A percentile compares a stretch with the other conserved stretches of the same genome.
These are phyloP conservation scores for Tichodroma muraria DNA, from an alignment of 2,113 vertebrate genomes.

Conservation along the genomic window DNA sequence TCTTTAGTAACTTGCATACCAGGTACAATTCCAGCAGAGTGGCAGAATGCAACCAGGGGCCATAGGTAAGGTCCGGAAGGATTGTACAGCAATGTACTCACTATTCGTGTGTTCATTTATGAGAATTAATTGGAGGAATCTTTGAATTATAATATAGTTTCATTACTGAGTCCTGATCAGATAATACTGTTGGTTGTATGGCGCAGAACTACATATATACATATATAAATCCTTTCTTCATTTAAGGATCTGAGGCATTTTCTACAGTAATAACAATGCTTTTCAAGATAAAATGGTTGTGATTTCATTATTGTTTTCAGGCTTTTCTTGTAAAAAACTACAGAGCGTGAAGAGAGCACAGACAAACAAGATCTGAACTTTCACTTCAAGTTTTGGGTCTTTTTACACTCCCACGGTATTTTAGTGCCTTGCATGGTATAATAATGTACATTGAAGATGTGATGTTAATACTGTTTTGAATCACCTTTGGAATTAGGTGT, in stretches of 20 bases:
- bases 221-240: not conserved
- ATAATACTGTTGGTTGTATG: not conserved
- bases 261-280: not conserved
- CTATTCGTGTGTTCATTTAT: not conserved
- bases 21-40: not conserved
- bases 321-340: not conserved
- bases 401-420: not conserved
- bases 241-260: not conserved
- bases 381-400: not conserved
- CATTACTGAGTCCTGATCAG: not conserved
- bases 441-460: not conserved
- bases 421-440: not conserved
- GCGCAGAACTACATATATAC: not conserved
- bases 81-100: not conserved
- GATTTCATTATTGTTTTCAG: not conserved
- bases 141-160: not conserved
- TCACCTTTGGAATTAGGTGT: not conserved
- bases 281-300: not conserved
- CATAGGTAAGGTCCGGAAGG: not conserved
- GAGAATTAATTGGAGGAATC: not conserved
- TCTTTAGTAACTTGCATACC: rapidly evolving
- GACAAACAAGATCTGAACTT: not conserved
- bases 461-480: not conserved
- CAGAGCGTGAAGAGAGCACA: not conserved
- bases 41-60: not conserved